Evolutionary conservation across 2,888 invertebrate species (phyloP), one percentile per base, ranked within the genome.

Genomic region (Caenorhabditis parvicauda): DNA sequence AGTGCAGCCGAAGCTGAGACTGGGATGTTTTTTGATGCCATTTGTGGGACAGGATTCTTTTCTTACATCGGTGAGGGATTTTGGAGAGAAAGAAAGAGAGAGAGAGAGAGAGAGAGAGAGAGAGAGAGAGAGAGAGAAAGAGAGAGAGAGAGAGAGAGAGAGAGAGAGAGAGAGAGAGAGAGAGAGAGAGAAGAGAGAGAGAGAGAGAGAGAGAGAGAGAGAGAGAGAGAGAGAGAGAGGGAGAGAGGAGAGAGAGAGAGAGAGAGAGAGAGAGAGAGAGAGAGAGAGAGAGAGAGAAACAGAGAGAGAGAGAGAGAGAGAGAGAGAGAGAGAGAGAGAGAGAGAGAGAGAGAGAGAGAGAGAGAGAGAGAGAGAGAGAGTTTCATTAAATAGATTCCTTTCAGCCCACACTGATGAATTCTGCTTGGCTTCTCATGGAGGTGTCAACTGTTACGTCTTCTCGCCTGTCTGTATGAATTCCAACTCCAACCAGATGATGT

Each of bases 31-130:
- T 77, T 70, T 58, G 76, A 79, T 46, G 76, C 76, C 14, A 67
- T 79, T 22, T 79, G 79, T 44, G 79, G 79, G n/a, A 79, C 79
- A n/a, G 79, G 79, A 35, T 79, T 79, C 62, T 79, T 78, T 61
- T 67, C 67, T 38, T 79, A 80, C 46, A 78, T 79, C 19, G 67
- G 67, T 67, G 22, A 29, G n/a, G n/a, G 19, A 22, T 4, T 19
- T 17, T 44, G 5, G 22, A 19, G 24, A 5, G 44, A 2, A 44
- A 24, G 24, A 24, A 29, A 7, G 32, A 47, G 12, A 32, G 19
- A 29, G 19, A 22, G 22, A n/a, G 19, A 6, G 14, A 17, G 19
- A 19, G 47, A 32, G 29, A 29, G 27, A 35, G 35, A n/a, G 12
- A 14, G 35, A 12, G 12, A n/a, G 35, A 35, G 35, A n/a, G 35